Base-by-base conservation (phyloP, 2,113 vertebrate genomes). In the Scartelaos histophorus region DNA sequence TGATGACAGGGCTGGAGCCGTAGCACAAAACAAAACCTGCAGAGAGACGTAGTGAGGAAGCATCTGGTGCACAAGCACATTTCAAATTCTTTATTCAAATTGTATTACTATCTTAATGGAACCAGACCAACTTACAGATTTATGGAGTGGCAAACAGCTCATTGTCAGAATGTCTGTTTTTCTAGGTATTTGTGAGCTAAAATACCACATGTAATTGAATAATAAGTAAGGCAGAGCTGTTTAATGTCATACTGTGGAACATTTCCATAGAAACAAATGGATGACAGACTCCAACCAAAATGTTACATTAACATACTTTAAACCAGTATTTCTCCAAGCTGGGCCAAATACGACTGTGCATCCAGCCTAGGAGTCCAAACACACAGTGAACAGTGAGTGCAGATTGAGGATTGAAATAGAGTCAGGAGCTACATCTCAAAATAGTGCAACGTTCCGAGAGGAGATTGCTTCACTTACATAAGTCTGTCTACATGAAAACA, bases 391-490 rank as follows among this genome's bases (percentile, higher is more conserved):
- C 17, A n/a, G 61, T 64, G 16, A 64, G 34, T 43, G 61, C 61
- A 64, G 34, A 35, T 34, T 61, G 3, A 53, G 7, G 58, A 57
- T 35, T 68, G 25, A 75, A 72, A 67, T 15, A 66, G 66, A 53
- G 78, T 34, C 62, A 64, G 65, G 21, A 69, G 67, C 51, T 65
- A 47, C 45, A 61, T 71, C 57, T 54, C 51, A 54, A 78, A 73
- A 54, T 35, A 51, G 67, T 61, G 17, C n/a, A 49, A 29, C 43
- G 46, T 66, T 66, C 70, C 43, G 17, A 62, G 65, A 61, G 46
- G 38, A 65, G 69, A 66, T 35, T 21, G 51, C 66, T 43, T 25
- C 56, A 67, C 72, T 78, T 78, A 70, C 49, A 70, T 76, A 70
- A 79, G 70, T 13, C 19, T 73, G 60, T 22, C 66, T 64, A 17